phyloP scores from a whole-genome alignment of 2,113 vertebrate species.

The Mola mola region DNA sequence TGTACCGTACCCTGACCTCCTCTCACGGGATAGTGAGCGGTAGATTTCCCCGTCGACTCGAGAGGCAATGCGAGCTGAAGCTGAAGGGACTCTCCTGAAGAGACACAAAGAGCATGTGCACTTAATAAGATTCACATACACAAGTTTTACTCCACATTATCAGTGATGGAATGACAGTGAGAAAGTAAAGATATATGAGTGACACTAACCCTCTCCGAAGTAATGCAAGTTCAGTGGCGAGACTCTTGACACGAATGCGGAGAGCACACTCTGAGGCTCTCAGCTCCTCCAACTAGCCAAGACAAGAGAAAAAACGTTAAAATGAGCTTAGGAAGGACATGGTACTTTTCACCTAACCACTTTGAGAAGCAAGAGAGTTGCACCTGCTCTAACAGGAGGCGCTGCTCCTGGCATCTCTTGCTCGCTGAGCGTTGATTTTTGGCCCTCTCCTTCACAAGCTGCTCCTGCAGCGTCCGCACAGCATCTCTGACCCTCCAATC shows the following conservation, averaged over 20 bases:
- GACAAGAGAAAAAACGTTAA: not conserved
- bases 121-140: not conserved
- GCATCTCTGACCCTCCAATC: slow-evolving; percentile 78
- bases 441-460: slow-evolving; percentile 86
- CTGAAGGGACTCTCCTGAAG: slow-evolving; percentile 77
- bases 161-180: slow-evolving; percentile 25
- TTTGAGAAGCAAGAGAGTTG: not conserved
- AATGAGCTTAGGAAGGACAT: not conserved
- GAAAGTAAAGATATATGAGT: slow-evolving; percentile 51
- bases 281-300: slow-evolving; percentile 85
- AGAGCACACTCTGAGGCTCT: slow-evolving; percentile 85
- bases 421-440: slow-evolving; percentile 76
- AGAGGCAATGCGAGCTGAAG: slow-evolving; percentile 44
- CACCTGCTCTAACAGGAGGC: slow-evolving; percentile 86
- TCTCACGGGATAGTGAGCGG: slow-evolving; percentile 79
- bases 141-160: not conserved
- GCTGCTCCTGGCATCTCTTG: slow-evolving; percentile 85
- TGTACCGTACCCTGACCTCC: slow-evolving; percentile 51
- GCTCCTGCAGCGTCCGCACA: slow-evolving; percentile 83
- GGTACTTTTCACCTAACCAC: not conserved
- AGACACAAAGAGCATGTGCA: not conserved
- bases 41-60: slow-evolving; percentile 66
- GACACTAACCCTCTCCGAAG: slow-evolving; percentile 85
- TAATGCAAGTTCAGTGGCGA: slow-evolving; percentile 85
- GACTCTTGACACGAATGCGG: slow-evolving; percentile 84